Evolutionary conservation across 2,113 vertebrate genomes (phyloP).

Genomic region (Electrona antarctica): DNA sequence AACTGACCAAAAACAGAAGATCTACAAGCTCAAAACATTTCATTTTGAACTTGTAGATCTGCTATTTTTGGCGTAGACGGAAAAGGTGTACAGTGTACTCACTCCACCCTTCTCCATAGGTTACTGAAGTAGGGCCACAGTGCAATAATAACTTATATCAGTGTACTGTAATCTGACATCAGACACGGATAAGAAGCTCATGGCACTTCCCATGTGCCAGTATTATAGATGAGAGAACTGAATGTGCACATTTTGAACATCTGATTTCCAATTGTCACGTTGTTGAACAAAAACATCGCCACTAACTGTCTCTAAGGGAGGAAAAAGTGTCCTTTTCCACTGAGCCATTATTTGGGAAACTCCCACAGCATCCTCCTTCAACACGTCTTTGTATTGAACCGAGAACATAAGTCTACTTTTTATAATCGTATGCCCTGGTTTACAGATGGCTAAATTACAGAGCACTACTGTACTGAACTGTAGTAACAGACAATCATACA

Average conservation of each 20-base stretch:
- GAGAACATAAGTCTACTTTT: conserved; percentile 10
- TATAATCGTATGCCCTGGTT: conserved; percentile 20
- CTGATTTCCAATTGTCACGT: conserved; percentile 22
- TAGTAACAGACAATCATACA: conserved; percentile 36
- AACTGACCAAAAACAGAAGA: too few species aligned
- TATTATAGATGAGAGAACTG: conserved; percentile 9
- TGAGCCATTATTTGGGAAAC: conserved; percentile 13
- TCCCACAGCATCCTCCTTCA: conserved; percentile 8
- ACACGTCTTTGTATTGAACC: conserved; percentile 6
- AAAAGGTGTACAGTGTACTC: too few species aligned
- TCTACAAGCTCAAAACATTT: too few species aligned
- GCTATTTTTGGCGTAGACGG: too few species aligned
- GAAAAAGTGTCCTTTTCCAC: conserved; percentile 18
- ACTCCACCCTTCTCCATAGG: too few species aligned
- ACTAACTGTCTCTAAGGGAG: conserved; percentile 24
- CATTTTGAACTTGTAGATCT: too few species aligned
- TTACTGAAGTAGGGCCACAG: too few species aligned
- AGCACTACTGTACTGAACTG: conserved; percentile 31
- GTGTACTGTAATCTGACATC: too few species aligned
- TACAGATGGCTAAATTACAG: conserved; percentile 53
- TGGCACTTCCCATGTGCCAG: conserved; percentile 12
- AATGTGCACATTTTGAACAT: conserved; percentile 42
- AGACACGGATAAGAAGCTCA: conserved; percentile 16
- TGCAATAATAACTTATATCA: too few species aligned
- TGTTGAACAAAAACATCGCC: conserved; percentile 35